Percentiles rank a stretch among this genome's conserved stretches.
These are phyloP conservation scores for Morone saxatilis DNA, from an alignment of 2,113 vertebrate species.

Conservation along the genomic window DNA sequence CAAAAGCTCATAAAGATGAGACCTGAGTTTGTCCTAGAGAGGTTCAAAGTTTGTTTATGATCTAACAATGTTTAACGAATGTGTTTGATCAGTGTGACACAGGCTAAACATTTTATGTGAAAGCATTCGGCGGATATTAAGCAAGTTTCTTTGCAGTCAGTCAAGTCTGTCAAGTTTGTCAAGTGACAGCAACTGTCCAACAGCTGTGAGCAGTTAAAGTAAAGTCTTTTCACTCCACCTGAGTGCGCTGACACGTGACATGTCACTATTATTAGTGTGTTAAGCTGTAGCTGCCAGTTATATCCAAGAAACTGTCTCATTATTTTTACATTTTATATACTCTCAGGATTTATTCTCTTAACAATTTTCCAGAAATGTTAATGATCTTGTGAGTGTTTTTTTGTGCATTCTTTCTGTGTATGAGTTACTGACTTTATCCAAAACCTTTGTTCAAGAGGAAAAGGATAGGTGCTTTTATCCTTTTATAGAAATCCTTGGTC, in stretches of 20 bases:
- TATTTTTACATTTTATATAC: background rate
- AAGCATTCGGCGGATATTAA: background rate
- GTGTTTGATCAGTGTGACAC: rapidly evolving
- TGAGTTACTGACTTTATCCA: too few species aligned
- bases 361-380: background rate
- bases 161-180: background rate
- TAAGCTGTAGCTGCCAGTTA: conserved; percentile 1
- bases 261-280: conserved; percentile 22
- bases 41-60: conserved; percentile 61
- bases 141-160: background rate
- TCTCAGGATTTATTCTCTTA: background rate
- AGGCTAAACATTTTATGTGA: background rate
- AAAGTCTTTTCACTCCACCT: background rate
- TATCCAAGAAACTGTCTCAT: background rate
- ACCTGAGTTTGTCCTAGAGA: background rate
- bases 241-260: background rate
- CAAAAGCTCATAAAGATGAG: background rate
- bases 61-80: conserved; percentile 57
- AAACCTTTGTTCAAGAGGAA: background rate
- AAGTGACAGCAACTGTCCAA: background rate
- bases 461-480: background rate
- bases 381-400: background rate
- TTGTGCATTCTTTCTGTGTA: background rate
- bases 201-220: conserved; percentile 9
- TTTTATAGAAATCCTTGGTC: conserved; percentile 41